Evolutionary conservation across 1,140 invertebrate species (phyloP).

Genomic region (Globodera ellingtonae): DNA sequence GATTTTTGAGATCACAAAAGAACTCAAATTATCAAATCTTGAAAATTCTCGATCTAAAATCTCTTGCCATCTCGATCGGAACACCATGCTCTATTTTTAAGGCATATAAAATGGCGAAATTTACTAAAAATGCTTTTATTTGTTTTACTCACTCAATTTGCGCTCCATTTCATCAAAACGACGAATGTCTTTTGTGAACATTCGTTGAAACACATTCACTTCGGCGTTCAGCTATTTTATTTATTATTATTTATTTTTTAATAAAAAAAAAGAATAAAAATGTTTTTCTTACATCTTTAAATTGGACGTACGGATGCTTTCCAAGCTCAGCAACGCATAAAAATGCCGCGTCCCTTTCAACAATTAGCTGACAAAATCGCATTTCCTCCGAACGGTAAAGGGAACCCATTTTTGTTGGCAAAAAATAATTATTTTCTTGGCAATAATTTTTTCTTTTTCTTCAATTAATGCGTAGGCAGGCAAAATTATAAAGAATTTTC

Average conservation of each 20-base stretch:
- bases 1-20: no score
- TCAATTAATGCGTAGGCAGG: no score
- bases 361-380: conserved; percentile 76
- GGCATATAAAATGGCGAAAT: no score
- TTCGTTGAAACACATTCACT: conserved; percentile 84
- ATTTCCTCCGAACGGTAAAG: conserved; percentile 87
- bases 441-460: no score
- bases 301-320: conserved; percentile 84
- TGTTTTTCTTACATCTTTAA: conserved; percentile 80
- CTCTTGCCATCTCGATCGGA: no score
- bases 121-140: no score
- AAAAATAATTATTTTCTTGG: no score
- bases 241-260: conserved; percentile 6
- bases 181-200: conserved; percentile 85
- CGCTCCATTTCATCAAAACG: conserved; percentile 89
- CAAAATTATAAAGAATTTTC: no score
- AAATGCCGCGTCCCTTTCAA: conserved; percentile 85
- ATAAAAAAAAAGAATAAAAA: conserved; percentile 15
- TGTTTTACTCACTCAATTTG: conserved; percentile 73
- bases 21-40: no score
- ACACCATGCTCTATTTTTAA: no score
- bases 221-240: conserved; percentile 72
- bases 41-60: no score
- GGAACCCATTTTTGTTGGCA: conserved; percentile 64
- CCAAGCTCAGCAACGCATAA: conserved; percentile 83